These are phyloP conservation scores for Euproctis similis DNA, from an alignment of 2,888 invertebrate species.

Conservation along the genomic window DNA sequence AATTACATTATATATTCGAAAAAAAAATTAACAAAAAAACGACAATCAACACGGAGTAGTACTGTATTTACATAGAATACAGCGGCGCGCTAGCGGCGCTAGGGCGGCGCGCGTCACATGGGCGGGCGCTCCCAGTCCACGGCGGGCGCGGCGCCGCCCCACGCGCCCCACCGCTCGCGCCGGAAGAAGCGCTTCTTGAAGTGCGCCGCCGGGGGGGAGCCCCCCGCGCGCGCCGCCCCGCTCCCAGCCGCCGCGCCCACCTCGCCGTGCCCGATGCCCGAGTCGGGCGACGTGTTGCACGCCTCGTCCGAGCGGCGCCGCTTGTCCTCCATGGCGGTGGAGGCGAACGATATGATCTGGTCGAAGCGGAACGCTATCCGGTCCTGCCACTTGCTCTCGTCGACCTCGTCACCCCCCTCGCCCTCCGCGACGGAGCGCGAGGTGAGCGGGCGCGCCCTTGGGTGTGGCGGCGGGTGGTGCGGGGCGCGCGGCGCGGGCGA, in stretches of 20 bases:
- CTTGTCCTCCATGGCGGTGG: conserved; percentile 92
- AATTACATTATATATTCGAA: conserved; percentile 74
- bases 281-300: conserved; percentile 90
- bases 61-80: conserved; percentile 26
- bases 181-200: conserved; percentile 92
- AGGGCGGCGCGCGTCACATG: conserved; percentile 58
- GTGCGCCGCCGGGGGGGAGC: conserved; percentile 57
- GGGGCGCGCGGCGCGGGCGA: conserved; percentile 3
- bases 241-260: conserved; percentile 48
- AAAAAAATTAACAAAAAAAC: conserved; percentile 58
- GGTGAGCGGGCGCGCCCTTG: conserved; percentile 12
- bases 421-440: conserved; percentile 56
- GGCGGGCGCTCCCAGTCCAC: conserved; percentile 69
- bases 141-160: conserved; percentile 59
- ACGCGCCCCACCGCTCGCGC: conserved; percentile 80
- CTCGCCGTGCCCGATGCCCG: conserved; percentile 85
- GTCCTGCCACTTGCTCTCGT: conserved; percentile 93
- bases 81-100: conserved; percentile 30
- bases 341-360: conserved; percentile 93
- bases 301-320: conserved; percentile 88
- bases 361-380: conserved; percentile 95
- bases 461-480: conserved; percentile 7
- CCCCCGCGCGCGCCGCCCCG: conserved; percentile 28
- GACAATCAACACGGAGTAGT: conserved; percentile 35
- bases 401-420: conserved; percentile 80